Conservation (phyloP, 2,888 invertebrate genomes). For the Altica lythri region DNA sequence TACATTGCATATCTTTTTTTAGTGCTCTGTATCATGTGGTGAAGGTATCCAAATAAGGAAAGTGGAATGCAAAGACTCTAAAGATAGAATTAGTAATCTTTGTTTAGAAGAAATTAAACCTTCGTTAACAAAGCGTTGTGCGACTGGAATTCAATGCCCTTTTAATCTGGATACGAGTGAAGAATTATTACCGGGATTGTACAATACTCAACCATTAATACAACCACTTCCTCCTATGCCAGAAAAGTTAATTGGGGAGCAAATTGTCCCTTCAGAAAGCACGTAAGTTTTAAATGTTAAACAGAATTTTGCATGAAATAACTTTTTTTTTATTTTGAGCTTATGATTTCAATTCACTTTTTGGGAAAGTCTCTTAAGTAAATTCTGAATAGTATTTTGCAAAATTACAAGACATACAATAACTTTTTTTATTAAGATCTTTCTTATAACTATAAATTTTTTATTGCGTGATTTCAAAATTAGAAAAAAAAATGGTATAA, state of each 20-base stretch:
- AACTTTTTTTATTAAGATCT: too few species aligned
- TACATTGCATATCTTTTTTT: too few species aligned
- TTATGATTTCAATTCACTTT: too few species aligned
- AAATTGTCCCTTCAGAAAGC: constrained; percentile 75
- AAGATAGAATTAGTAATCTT: constrained; percentile 61
- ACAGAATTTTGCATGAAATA: background rate
- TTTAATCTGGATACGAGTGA: constrained; percentile 61
- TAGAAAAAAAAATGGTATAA: too few species aligned
- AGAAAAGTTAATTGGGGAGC: constrained; percentile 72
- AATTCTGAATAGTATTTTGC: too few species aligned
- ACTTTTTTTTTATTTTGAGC: too few species aligned
- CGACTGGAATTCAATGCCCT: constrained; percentile 74
- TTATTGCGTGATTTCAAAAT: too few species aligned
- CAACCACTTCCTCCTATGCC: constrained; percentile 71
- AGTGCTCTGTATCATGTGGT: constrained; percentile 95
- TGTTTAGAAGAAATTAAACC: constrained; percentile 75
- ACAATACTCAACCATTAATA: constrained; percentile 69
- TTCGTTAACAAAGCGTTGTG: constrained; percentile 71
- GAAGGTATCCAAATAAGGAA: constrained; percentile 82
- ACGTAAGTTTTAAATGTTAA: constrained; percentile 66
- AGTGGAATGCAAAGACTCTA: constrained; percentile 75
- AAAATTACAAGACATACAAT: too few species aligned
- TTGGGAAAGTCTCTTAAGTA: too few species aligned
- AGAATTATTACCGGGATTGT: constrained; percentile 63
- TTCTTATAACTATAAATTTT: too few species aligned